These are phyloP conservation scores for Hirtodrosophila cameraria DNA, from an alignment of 2,888 invertebrate genomes.

Conservation along the genomic window DNA sequence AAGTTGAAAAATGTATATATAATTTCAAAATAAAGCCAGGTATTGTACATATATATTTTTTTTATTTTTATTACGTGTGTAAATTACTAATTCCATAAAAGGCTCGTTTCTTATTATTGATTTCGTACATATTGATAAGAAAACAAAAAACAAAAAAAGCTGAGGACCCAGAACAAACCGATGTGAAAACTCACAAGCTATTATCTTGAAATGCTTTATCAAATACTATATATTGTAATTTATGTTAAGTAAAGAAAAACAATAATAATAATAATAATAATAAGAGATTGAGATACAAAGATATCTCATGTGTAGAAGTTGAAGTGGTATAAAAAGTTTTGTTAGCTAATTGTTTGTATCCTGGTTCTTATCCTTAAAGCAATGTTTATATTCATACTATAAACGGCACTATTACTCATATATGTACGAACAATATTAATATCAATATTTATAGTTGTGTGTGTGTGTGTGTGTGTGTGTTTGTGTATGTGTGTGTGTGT, in stretches of 20 bases:
- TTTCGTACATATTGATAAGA: constrained; percentile 20
- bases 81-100: constrained; percentile 63
- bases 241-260: too few species aligned
- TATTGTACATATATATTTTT: constrained; percentile 10
- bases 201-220: too few species aligned
- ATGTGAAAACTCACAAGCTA: too few species aligned
- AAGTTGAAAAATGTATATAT: too few species aligned
- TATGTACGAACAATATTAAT: constrained; percentile 30
- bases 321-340: neutral
- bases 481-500: neutral
- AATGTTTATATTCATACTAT: constrained; percentile 14
- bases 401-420: constrained; percentile 24
- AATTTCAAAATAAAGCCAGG: too few species aligned
- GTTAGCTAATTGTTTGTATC: constrained; percentile 1
- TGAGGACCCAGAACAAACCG: constrained; percentile 43
- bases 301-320: neutral
- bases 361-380: constrained; percentile 30
- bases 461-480: neutral
- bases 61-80: constrained; percentile 43
- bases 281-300: too few species aligned
- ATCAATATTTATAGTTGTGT: constrained; percentile 15
- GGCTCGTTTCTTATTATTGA: constrained; percentile 45
- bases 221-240: too few species aligned
- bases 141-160: constrained; percentile 41
- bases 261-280: too few species aligned